Evolutionary conservation across 2,797 vertebrate species (phyloP), one percentile per base, ranked within the genome.

Genomic region (Leptoclinus maculatus): DNA sequence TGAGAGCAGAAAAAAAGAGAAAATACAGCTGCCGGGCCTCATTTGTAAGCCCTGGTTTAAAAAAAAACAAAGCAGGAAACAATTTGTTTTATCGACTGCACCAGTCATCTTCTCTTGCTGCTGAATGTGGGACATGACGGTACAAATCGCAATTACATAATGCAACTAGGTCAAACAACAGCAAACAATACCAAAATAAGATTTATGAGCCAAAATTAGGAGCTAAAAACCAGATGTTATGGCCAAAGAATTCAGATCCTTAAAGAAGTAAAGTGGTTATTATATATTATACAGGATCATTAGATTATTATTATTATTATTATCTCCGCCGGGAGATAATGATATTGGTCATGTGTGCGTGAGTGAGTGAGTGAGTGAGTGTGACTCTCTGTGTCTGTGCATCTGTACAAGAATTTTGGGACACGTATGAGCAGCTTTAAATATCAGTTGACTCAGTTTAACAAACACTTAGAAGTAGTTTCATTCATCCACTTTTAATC

Each of bases 91-190:
- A 83, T 77, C 16, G 59, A 75, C 78, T 51, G 78, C 80, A 72
- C 43, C 81, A 43, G 67, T 74, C 68, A 57, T 73, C 53, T 66
- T 58, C 68, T 71, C 1, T 5, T 25, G 59, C 80, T 57, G 74
- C 71, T 49, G 49, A 73, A 85, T 79, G 78, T 64, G 71, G 73
- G 76, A 86, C 86, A 83, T 81, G 74, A 80, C 72, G 73, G 68
- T 39, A 74, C 66, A 79, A 74, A 64, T 76, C 39, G 3, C 65
- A 72, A 71, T 89, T 83, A 67, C 84, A 82, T 62, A 80, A 45
- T 17, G 41, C 32, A 82, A 74, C 64, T 88, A 54, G 86, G 87
- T 83, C 85, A 87, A 69, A 76, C 68, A 68, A 38, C 70, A 75
- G n/a, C 36, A 59, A 67, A 80, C 12, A 13, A 75, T 39, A 51